A percentile compares a stretch with the other conserved stretches of the same genome.
These are phyloP conservation scores for Premnoplex brunnescens DNA, from an alignment of 2,797 vertebrate species.

Conservation along the genomic window DNA sequence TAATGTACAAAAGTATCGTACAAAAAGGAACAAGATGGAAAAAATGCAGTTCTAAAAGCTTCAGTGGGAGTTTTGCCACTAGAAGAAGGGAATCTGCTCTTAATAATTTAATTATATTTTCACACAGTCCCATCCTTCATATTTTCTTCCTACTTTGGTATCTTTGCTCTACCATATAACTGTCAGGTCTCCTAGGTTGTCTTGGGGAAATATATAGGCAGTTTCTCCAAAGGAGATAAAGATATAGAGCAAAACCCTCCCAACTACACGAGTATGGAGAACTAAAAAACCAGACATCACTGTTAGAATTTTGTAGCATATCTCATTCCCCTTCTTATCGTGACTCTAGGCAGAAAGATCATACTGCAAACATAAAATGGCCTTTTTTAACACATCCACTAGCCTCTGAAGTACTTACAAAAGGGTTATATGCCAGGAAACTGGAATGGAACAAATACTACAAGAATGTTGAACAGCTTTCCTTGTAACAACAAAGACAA, in stretches of 20 bases:
- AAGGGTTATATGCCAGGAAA: background rate
- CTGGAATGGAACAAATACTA: conserved; percentile 15
- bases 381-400: background rate
- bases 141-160: background rate
- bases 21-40: background rate
- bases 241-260: background rate
- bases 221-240: background rate
- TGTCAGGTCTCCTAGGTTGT: background rate
- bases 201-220: background rate
- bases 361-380: background rate
- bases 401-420: background rate
- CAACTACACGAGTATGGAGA: background rate
- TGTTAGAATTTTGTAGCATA: background rate
- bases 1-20: background rate
- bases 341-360: background rate
- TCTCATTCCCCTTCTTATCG: background rate
- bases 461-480: background rate
- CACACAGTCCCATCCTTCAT: background rate
- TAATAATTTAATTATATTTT: background rate
- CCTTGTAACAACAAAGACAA: conserved; percentile 2
- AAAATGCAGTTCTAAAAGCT: background rate
- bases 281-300: background rate
- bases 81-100: background rate
- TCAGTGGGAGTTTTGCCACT: background rate
- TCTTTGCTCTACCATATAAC: background rate